A percentile compares a stretch with the other conserved stretches of the same genome.
Conservation (phyloP, 23 tunicate species). For the Pegea sp. region DNA sequence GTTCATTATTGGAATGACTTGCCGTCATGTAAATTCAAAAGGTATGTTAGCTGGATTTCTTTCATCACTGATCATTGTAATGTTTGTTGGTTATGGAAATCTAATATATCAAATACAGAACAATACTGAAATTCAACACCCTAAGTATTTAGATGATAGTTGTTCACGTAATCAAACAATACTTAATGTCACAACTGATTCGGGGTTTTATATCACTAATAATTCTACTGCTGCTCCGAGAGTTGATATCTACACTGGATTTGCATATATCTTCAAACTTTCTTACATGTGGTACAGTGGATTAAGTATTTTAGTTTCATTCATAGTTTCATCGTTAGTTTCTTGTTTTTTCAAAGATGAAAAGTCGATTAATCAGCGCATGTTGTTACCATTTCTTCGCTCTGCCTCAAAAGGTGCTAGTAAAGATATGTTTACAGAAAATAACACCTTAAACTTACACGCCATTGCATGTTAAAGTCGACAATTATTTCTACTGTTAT, state of each 20-base stretch:
- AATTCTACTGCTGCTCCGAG: not conserved
- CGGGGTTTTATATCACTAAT: not conserved
- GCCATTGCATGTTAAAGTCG: no score
- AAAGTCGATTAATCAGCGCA: no score
- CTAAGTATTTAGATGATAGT: constrained; percentile 3
- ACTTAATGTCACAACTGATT: not conserved
- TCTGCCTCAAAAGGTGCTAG: no score
- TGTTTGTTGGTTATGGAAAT: constrained; percentile 19
- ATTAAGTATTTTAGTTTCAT: constrained; percentile 5
- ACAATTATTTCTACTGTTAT: no score
- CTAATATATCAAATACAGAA: constrained; percentile 5
- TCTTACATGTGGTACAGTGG: constrained; percentile 44
- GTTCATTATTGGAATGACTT: constrained; percentile 21
- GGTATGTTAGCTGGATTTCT: constrained; percentile 23
- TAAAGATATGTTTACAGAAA: no score
- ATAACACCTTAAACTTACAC: no score
- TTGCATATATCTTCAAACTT: constrained; percentile 5
- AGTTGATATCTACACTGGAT: constrained; percentile 7
- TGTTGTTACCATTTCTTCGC: no score
- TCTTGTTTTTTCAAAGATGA: not conserved
- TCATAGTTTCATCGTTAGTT: constrained; percentile 2
- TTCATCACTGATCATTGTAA: constrained; percentile 2
- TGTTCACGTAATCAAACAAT: not conserved
- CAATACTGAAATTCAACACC: not conserved
- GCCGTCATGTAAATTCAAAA: constrained; percentile 13